These are phyloP conservation scores for Lerista edwardsae DNA, from an alignment of 2,797 vertebrate species.

Conservation along the genomic window DNA sequence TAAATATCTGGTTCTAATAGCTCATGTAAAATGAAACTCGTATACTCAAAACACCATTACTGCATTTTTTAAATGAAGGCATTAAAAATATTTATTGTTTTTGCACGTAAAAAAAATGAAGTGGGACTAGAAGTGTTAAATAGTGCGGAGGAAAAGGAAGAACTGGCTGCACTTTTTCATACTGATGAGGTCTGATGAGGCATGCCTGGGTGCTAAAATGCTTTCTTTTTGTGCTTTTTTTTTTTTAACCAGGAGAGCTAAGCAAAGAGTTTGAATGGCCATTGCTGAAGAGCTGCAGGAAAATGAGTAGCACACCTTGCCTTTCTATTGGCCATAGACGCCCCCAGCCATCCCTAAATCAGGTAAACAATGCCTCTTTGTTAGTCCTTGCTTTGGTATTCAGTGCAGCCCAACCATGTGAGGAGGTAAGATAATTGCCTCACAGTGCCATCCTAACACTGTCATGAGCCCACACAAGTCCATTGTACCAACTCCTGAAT, in stretches of 20 bases:
- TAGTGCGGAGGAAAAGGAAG: constrained; percentile 33
- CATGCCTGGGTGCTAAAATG: constrained; percentile 38
- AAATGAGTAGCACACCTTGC: background rate
- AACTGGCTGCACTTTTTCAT: constrained; percentile 43
- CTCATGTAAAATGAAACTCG: constrained; percentile 37
- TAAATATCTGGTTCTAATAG: constrained; percentile 46
- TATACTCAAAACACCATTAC: constrained; percentile 32
- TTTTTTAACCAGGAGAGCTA: background rate
- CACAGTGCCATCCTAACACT: no score
- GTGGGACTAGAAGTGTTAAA: constrained; percentile 58
- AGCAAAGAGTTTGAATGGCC: constrained; percentile 7
- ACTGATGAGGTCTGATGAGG: constrained; percentile 38
- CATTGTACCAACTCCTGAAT: no score
- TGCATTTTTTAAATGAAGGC: constrained; percentile 23
- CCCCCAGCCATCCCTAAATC: background rate
- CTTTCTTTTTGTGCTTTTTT: constrained; percentile 38
- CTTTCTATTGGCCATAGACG: background rate
- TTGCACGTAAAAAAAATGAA: constrained; percentile 19
- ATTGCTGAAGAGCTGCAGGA: background rate
- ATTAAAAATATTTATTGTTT: constrained; percentile 52
- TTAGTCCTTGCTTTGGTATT: no score
- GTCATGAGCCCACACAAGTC: no score
- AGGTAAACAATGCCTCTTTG: no score
- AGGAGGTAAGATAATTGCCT: no score
- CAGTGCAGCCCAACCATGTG: no score